Evolutionary conservation across 2,888 invertebrate genomes (phyloP), one percentile per base, ranked within the genome.

Genomic region (Peribatodes rhomboidaria): DNA sequence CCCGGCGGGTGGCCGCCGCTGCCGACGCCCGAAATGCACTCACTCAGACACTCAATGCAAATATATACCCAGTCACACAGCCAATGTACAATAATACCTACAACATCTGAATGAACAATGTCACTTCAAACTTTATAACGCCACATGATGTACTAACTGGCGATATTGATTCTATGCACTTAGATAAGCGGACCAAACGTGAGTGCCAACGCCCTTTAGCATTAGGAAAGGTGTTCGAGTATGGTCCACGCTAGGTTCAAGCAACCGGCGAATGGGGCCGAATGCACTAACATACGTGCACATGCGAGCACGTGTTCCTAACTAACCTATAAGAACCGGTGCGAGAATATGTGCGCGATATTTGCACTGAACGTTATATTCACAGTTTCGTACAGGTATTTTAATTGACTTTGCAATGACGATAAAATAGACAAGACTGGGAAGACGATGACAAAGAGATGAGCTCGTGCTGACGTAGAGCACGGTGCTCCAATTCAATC

Each of bases 1-100:
- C 86, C 85, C 78, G 82, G 67, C 84, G 91, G 91, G 92, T 89
- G 84, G 83, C 82, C 83, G 78, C 78, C 77, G 76, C 22, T 31
- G 27, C 31, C 44, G 55, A 44, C 81, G 82, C 82, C 80, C 80
- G 77, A 86, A 86, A 81, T 86, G 87, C 86, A 81, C 72, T 76
- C 72, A 70, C 37, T 70, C 72, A 62, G 71, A 66, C 68, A 75
- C 72, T 72, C 65, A 76, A 79, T 79, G 80, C 78, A 80, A 78
- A 79, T 77, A 68, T 41, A 55, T 65, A 55, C 47, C 52, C 61
- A 55, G 57, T 35, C 53, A 47, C 53, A 46, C 49, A 27, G 41
- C 65, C 65, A 64, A 66, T 58, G 63, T 61, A 33, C 66, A 66
- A 61, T 59, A 68, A 54, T 52, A 56, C 46, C 27, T 31, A 49